Evolutionary conservation across 1,140 invertebrate genomes (phyloP).

Genomic region (Polypedilum pembai): DNA sequence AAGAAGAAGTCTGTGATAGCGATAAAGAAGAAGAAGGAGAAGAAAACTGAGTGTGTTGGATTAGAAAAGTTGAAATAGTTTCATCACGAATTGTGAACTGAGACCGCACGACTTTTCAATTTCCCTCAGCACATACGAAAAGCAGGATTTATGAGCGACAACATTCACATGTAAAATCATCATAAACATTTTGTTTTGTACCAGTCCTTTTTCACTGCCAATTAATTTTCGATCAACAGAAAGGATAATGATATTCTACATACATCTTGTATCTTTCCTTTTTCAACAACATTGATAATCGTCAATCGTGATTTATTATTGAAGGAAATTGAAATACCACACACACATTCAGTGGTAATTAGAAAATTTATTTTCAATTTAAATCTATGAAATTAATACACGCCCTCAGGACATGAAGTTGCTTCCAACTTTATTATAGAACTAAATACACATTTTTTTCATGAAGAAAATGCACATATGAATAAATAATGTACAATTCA

Average conservation of each 20-base stretch:
- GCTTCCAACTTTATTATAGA: background rate
- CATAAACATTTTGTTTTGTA: background rate
- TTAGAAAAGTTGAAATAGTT: too few relatives aligned
- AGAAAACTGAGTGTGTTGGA: too few relatives aligned
- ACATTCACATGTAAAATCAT: background rate
- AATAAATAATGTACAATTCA: constrained; percentile 3
- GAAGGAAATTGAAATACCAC: constrained; percentile 6
- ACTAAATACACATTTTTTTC: background rate
- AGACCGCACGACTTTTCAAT: too few relatives aligned
- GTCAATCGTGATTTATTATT: constrained; percentile 12
- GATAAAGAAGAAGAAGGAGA: too few relatives aligned
- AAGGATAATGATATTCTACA: constrained; percentile 22
- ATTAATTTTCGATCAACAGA: constrained; percentile 28
- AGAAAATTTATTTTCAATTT: constrained; percentile 25
- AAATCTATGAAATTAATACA: constrained; percentile 26
- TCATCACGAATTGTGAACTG: too few relatives aligned
- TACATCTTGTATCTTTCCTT: background rate
- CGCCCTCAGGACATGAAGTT: background rate
- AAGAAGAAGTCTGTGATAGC: too few relatives aligned
- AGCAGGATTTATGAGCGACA: background rate
- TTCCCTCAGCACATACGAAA: too few relatives aligned
- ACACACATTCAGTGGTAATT: background rate
- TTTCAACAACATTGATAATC: background rate
- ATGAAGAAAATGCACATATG: background rate
- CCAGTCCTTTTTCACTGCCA: constrained; percentile 26